Evolutionary conservation across 2,113 vertebrate genomes (phyloP).

Genomic region (Catagonus wagneri): DNA sequence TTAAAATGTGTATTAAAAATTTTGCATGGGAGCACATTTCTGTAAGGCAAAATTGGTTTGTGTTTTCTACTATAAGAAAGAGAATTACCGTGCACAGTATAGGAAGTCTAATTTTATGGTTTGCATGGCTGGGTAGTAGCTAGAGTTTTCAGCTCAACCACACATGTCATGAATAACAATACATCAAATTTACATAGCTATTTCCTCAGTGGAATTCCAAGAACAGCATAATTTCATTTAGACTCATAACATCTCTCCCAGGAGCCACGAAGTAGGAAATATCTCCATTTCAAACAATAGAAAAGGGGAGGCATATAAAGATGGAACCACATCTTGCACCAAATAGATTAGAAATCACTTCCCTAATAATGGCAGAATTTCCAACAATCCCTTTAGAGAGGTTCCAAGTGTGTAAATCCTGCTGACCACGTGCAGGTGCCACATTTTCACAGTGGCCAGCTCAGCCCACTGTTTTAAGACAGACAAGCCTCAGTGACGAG

Average conservation of each 20-base stretch:
- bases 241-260: constrained; percentile 50
- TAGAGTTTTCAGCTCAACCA: constrained; percentile 67
- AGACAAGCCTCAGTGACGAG: background rate
- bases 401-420: background rate
- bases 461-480: background rate
- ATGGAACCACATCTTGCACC: background rate
- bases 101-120: constrained; percentile 65
- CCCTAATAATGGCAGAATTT: background rate
- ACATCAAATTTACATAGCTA: constrained; percentile 72
- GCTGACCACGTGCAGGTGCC: background rate
- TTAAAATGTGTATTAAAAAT: constrained; percentile 49
- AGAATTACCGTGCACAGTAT: constrained; percentile 46
- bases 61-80: constrained; percentile 56
- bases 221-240: constrained; percentile 54
- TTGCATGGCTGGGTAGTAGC: constrained; percentile 52
- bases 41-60: constrained; percentile 62
- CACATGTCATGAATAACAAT: constrained; percentile 71
- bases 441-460: background rate
- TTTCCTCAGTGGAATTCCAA: constrained; percentile 77
- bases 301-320: background rate
- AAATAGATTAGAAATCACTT: constrained; percentile 21
- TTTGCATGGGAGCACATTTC: constrained; percentile 55
- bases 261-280: constrained; percentile 17
- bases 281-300: constrained; percentile 64
- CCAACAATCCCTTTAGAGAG: background rate